Base-by-base conservation (phyloP, 2,113 vertebrate species). In the Festucalex cinctus region DNA sequence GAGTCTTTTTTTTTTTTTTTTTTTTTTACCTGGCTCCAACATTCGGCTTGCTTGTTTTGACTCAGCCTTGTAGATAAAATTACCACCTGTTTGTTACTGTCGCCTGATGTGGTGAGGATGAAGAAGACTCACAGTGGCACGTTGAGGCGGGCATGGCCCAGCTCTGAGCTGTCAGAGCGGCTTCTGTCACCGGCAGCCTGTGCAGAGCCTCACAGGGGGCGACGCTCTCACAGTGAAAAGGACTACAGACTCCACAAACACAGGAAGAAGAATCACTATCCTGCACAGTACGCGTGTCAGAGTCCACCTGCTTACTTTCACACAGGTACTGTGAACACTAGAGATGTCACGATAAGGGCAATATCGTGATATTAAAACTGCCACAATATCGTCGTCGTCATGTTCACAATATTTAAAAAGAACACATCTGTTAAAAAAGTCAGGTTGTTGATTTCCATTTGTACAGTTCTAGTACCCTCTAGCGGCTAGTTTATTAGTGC, bases 51-150 rank as follows among this genome's bases (percentile, higher is more conserved):
- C 13, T 44, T 28, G 37, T 43, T 74, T 63, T 32, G 54, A 69
- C 64, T 61, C 16, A 39, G 53, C 20, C 12, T 68, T 59, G 58
- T 32, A 14, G 16, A 66, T 57, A 60, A 46, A 59, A 48, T 32
- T 53, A 17, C 35, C 9, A n/a, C 56, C 51, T 49, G 32, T 49
- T 32, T 56, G 7, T 28, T n/a, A 39, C 43, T 19, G 41, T 48
- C 44, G 44, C 17, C 46, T 20, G 16, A 59, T 22, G 63, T 74
- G 89, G 88, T 71, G 63, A 75, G 32, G 28, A 97, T 97, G 95
- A 96, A 97, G 94, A 97, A 96, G 91, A 95, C 93, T 12, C 91
- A 93, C 88, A 95, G 94, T 82, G 94, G 93, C 80, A 95, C 93
- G 74, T 88, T 97, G 85, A 91, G 94, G 85, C 89, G 94, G 75